These are phyloP conservation scores for Hormaphis cornu DNA, from an alignment of 1,140 invertebrate genomes.

Conservation along the genomic window DNA sequence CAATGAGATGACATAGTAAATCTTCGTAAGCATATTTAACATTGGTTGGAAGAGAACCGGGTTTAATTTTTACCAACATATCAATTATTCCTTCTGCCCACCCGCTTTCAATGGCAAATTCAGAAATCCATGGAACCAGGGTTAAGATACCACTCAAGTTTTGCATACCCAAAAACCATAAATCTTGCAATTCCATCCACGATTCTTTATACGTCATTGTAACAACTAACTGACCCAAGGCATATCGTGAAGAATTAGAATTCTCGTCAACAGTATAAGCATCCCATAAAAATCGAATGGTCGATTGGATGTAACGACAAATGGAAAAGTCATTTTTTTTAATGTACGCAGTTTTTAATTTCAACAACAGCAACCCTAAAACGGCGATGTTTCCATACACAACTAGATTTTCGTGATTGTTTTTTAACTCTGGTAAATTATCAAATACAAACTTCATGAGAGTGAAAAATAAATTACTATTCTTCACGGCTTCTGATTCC, in stretches of 20 bases:
- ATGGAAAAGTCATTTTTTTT: constrained; percentile 81
- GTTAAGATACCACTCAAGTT: constrained; percentile 71
- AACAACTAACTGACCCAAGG: constrained; percentile 52
- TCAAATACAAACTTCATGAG: constrained; percentile 78
- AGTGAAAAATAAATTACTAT: constrained; percentile 62
- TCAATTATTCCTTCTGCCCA: constrained; percentile 79
- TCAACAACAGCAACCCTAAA: constrained; percentile 69
- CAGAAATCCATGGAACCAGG: constrained; percentile 75
- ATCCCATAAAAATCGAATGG: constrained; percentile 84
- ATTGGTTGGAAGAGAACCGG: constrained; percentile 67
- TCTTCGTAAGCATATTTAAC: constrained; percentile 83
- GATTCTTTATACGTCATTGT: constrained; percentile 73
- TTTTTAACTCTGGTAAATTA: constrained; percentile 73
- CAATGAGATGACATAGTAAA: constrained; percentile 72
- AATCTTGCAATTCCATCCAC: constrained; percentile 79
- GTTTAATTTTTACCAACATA: constrained; percentile 67
- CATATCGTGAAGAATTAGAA: constrained; percentile 53
- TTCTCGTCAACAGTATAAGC: constrained; percentile 75
- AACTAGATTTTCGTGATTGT: constrained; percentile 70
- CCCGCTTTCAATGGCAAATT: constrained; percentile 83
- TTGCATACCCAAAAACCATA: constrained; percentile 91
- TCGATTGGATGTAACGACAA: constrained; percentile 74
- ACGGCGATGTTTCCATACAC: constrained; percentile 75
- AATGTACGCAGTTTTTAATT: constrained; percentile 68
- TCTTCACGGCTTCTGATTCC: constrained; percentile 69